Conservation (phyloP, 2,888 invertebrate species). For the Caradrina clavipalpis region DNA sequence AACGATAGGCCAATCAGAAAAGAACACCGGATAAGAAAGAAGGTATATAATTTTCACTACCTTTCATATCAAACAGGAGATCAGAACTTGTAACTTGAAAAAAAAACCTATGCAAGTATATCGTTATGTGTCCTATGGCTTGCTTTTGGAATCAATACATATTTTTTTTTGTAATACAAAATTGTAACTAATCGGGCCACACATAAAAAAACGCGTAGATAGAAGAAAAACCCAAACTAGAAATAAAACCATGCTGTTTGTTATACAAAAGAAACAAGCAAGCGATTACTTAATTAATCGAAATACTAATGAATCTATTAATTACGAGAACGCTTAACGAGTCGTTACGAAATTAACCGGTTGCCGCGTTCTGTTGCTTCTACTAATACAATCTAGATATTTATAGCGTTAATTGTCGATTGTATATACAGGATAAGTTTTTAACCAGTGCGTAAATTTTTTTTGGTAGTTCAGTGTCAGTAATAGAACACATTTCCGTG, state of each 20-base stretch:
- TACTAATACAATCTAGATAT: background rate
- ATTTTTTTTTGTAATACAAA: too few species aligned
- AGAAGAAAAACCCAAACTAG: background rate
- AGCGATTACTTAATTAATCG: slow-evolving; percentile 22
- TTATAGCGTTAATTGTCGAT: background rate
- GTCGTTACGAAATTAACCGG: slow-evolving; percentile 21
- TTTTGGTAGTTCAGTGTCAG: too few species aligned
- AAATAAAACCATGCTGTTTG: background rate
- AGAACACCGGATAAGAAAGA: too few species aligned
- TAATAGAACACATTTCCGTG: too few species aligned
- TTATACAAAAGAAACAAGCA: slow-evolving; percentile 14
- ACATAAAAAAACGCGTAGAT: background rate
- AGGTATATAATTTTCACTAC: too few species aligned
- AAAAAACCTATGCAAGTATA: too few species aligned
- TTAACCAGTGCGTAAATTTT: too few species aligned
- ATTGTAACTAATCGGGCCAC: background rate
- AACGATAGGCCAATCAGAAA: too few species aligned
- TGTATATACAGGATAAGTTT: too few species aligned
- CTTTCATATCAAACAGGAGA: too few species aligned
- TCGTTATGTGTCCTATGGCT: too few species aligned
- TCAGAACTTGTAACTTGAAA: too few species aligned
- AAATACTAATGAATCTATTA: slow-evolving; percentile 30
- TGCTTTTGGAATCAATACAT: background rate
- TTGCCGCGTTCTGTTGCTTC: background rate
- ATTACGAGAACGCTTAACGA: slow-evolving; percentile 28